Percentiles rank a stretch among this genome's conserved stretches.
phyloP scores from a whole-genome alignment of 2,888 invertebrate genomes.

The Disparrhopalites patrizii region DNA sequence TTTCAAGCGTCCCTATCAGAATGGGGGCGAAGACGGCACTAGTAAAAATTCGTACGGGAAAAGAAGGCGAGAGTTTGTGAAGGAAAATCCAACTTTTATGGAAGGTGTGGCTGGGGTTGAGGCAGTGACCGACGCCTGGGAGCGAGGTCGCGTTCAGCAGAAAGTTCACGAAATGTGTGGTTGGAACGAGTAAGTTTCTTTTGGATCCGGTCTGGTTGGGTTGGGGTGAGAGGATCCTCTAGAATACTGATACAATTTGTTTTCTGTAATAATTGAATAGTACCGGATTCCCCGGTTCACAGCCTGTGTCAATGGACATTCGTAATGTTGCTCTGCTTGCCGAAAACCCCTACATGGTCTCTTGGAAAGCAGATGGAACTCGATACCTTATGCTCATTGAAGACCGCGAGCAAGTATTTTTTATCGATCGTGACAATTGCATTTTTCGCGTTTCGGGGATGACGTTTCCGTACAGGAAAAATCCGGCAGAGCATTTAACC shows the following conservation, averaged over 20 bases:
- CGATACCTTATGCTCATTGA: slow-evolving; percentile 75
- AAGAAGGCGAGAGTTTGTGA: slow-evolving; percentile 56
- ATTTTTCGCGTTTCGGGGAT: slow-evolving; percentile 80
- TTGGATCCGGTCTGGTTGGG: too few relatives aligned
- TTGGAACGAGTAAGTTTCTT: slow-evolving; percentile 62
- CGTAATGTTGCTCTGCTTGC: slow-evolving; percentile 71
- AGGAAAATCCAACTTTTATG: slow-evolving; percentile 74
- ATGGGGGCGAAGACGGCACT: slow-evolving; percentile 17
- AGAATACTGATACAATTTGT: too few relatives aligned
- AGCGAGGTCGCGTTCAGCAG: slow-evolving; percentile 64
- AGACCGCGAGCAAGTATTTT: slow-evolving; percentile 77
- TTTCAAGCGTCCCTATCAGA: slow-evolving; percentile 16
- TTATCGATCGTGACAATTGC: slow-evolving; percentile 92
- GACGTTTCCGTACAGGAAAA: slow-evolving; percentile 71
- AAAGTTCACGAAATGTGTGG: slow-evolving; percentile 74
- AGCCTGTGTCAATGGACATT: slow-evolving; percentile 94
- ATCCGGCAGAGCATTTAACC: slow-evolving; percentile 65
- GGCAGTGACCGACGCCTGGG: slow-evolving; percentile 62
- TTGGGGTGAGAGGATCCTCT: too few relatives aligned
- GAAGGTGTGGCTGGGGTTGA: slow-evolving; percentile 76
- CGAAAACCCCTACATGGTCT: slow-evolving; percentile 85
- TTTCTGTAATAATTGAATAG: too few relatives aligned
- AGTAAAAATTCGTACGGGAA: slow-evolving; percentile 23
- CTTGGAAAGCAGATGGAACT: slow-evolving; percentile 99
- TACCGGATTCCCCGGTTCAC: slow-evolving; percentile 89